Evolutionary conservation across 2,797 vertebrate genomes (phyloP).

Genomic region (Toxotes lorentzi): DNA sequence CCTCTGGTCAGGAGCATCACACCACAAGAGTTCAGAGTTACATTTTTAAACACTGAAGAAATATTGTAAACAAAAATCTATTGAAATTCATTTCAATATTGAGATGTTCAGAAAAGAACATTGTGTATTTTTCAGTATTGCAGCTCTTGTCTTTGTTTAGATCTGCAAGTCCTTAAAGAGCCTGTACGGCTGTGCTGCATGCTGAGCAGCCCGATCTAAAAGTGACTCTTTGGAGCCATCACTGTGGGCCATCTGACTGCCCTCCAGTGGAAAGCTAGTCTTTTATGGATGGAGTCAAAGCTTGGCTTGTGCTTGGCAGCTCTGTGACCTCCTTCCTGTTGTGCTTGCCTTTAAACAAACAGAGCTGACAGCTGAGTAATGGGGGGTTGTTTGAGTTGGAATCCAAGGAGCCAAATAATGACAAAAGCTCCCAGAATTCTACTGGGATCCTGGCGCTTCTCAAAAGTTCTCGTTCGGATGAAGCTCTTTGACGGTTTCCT

Average conservation of each 20-base stretch:
- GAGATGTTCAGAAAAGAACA: not conserved
- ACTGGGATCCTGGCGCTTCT: conserved; percentile 37
- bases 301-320: conserved; percentile 74
- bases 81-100: not conserved
- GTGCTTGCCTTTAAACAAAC: conserved; percentile 74
- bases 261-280: conserved; percentile 61
- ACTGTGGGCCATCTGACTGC: conserved; percentile 59
- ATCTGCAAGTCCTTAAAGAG: conserved; percentile 23
- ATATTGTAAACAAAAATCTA: not conserved
- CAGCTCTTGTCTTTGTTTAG: conserved; percentile 23
- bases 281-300: conserved; percentile 73
- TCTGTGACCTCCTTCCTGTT: conserved; percentile 75
- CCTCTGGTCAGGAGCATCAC: not conserved
- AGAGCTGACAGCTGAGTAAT: conserved; percentile 71
- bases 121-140: not conserved
- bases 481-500: conserved; percentile 15
- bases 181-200: conserved; percentile 56
- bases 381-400: conserved; percentile 63
- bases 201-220: conserved; percentile 68
- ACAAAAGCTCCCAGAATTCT: conserved; percentile 58
- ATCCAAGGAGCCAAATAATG: conserved; percentile 56
- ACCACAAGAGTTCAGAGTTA: not conserved
- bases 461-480: conserved; percentile 15
- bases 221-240: conserved; percentile 60
- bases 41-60: not conserved